phyloP scores from a whole-genome alignment of 2,888 invertebrate genomes.

The Drosophila affinis region DNA sequence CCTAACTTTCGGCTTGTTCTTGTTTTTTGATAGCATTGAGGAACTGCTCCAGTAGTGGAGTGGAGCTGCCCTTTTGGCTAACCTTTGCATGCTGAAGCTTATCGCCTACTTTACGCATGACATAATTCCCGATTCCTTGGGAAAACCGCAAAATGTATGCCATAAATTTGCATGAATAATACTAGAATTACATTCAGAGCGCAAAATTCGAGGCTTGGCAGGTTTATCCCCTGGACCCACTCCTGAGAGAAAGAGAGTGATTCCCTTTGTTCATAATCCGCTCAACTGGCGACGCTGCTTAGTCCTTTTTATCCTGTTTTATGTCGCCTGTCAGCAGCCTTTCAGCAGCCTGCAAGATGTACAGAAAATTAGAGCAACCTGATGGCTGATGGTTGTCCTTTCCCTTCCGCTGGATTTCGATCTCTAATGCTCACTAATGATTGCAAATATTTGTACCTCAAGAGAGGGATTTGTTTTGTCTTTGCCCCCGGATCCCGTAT shows the following conservation, averaged over 20 bases:
- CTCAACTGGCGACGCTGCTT: constrained; percentile 57
- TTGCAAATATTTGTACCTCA: constrained; percentile 67
- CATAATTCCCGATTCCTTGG: constrained; percentile 44
- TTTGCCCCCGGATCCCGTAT: constrained; percentile 10
- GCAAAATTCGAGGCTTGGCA: neutral
- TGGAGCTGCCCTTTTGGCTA: neutral
- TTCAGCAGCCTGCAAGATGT: neutral
- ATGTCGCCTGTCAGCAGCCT: constrained; percentile 60
- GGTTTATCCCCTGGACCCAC: constrained; percentile 32
- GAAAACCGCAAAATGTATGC: constrained; percentile 58
- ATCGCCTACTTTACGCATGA: constrained; percentile 29
- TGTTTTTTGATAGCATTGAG: neutral
- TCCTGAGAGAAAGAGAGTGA: neutral
- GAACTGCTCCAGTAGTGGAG: neutral
- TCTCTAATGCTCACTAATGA: constrained; percentile 69
- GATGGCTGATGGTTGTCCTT: constrained; percentile 36
- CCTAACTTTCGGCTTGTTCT: neutral
- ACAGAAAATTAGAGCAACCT: constrained; percentile 71
- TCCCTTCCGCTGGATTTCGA: constrained; percentile 53
- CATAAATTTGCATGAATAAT: constrained; percentile 57
- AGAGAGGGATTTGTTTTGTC: constrained; percentile 39
- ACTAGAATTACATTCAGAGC: constrained; percentile 57
- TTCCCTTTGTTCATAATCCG: constrained; percentile 66
- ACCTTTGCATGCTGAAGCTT: constrained; percentile 16
- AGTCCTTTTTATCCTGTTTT: constrained; percentile 68